Percentiles rank a stretch among this genome's conserved stretches.
These are phyloP conservation scores for Nothura maculosa DNA, from an alignment of 2,797 vertebrate genomes.

Conservation along the genomic window DNA sequence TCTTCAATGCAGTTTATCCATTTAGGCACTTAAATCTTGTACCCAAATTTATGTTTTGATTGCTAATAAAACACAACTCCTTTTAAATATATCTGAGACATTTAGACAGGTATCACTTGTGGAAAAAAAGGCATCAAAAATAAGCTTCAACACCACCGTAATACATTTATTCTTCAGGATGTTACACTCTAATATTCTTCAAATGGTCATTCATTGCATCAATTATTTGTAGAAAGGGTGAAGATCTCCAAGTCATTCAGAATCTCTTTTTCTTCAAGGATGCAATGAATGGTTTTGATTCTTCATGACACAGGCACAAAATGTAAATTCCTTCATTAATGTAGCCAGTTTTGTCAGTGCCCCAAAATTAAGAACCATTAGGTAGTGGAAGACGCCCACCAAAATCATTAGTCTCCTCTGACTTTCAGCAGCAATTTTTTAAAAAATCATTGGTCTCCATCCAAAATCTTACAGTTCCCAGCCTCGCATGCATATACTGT, in stretches of 20 bases:
- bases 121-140: constrained; percentile 89
- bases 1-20: constrained; percentile 63
- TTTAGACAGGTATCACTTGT: constrained; percentile 84
- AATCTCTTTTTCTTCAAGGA: constrained; percentile 69
- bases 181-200: constrained; percentile 86
- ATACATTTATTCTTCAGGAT: constrained; percentile 84
- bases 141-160: constrained; percentile 85
- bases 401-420: constrained; percentile 59
- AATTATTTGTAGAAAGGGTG: constrained; percentile 80
- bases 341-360: constrained; percentile 80
- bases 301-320: constrained; percentile 85
- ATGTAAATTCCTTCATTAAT: constrained; percentile 80
- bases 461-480: constrained; percentile 76
- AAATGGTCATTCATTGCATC: constrained; percentile 76
- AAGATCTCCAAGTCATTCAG: constrained; percentile 76
- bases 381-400: constrained; percentile 80
- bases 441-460: constrained; percentile 73
- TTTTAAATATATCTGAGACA: constrained; percentile 64
- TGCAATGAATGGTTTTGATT: constrained; percentile 73
- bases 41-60: constrained; percentile 74
- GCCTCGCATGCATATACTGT: constrained; percentile 87
- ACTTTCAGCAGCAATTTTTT: constrained; percentile 75
- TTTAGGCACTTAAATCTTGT: constrained; percentile 88
- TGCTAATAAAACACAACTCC: constrained; percentile 78
- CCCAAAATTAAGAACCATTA: constrained; percentile 56